These are phyloP conservation scores for Alethe castanea DNA, from an alignment of 2,113 vertebrate genomes.

Conservation along the genomic window DNA sequence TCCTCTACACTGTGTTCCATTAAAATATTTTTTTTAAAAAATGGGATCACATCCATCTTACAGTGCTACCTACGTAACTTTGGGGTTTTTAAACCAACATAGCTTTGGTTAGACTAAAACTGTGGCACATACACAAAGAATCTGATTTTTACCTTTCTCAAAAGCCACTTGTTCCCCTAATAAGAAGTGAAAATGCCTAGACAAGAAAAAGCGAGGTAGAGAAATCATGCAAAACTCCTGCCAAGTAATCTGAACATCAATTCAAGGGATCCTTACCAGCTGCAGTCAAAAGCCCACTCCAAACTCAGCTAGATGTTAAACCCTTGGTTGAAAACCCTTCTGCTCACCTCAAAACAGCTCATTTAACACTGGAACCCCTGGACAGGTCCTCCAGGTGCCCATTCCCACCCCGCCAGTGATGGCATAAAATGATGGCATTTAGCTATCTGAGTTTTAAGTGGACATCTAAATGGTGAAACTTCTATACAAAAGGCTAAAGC, in stretches of 20 bases:
- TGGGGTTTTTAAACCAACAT: neutral
- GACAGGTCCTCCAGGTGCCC: too few species aligned
- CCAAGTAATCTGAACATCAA: constrained; percentile 45
- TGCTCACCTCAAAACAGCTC: neutral
- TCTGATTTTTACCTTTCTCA: neutral
- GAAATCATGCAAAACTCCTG: neutral
- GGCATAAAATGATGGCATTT: too few species aligned
- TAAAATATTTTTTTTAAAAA: neutral
- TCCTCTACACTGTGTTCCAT: neutral
- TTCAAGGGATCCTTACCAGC: constrained; percentile 36
- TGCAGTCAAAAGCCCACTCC: constrained; percentile 43
- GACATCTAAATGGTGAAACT: neutral
- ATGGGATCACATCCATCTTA: neutral
- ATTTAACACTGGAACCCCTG: too few species aligned
- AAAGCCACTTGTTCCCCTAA: neutral
- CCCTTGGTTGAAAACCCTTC: neutral
- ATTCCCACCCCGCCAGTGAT: too few species aligned
- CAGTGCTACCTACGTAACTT: neutral
- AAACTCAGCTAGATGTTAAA: constrained; percentile 22
- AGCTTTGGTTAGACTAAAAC: neutral
- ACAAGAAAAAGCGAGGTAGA: neutral
- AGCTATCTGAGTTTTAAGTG: too few species aligned
- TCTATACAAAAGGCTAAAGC: neutral
- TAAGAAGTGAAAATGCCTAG: neutral
- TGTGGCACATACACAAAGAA: neutral